phyloP scores from a whole-genome alignment of 2,113 vertebrate species.

The Okapia johnstoni region DNA sequence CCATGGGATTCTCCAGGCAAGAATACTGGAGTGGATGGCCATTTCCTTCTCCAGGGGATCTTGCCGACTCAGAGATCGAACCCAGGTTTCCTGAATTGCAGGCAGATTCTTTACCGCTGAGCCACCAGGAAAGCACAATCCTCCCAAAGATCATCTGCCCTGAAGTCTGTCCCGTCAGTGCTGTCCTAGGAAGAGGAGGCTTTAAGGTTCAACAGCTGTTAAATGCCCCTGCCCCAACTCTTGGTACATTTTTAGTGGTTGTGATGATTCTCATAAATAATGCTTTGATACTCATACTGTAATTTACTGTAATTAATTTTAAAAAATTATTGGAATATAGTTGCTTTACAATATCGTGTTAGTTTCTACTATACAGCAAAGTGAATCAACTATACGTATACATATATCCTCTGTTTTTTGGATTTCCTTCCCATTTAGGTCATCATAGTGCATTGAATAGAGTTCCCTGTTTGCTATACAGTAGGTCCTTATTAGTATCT shows the following conservation, averaged over 20 bases:
- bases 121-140: neutral
- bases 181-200: neutral
- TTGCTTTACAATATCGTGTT: neutral
- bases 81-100: neutral
- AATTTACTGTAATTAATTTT: neutral
- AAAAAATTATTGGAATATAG: neutral
- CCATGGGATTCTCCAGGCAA: neutral
- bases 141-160: neutral
- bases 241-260: neutral
- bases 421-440: neutral
- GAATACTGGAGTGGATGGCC: neutral
- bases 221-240: neutral
- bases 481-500: neutral
- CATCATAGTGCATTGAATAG: neutral
- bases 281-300: neutral
- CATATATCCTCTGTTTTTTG: neutral
- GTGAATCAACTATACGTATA: neutral
- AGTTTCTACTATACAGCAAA: neutral
- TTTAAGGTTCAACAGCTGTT: neutral
- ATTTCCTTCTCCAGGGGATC: neutral
- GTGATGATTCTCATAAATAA: constrained; percentile 25
- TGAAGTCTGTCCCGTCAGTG: neutral
- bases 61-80: neutral
- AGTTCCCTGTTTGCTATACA: neutral
- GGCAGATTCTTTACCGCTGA: neutral